phyloP scores from a whole-genome alignment of 2,888 invertebrate genomes.

The Lacanobia oleracea region DNA sequence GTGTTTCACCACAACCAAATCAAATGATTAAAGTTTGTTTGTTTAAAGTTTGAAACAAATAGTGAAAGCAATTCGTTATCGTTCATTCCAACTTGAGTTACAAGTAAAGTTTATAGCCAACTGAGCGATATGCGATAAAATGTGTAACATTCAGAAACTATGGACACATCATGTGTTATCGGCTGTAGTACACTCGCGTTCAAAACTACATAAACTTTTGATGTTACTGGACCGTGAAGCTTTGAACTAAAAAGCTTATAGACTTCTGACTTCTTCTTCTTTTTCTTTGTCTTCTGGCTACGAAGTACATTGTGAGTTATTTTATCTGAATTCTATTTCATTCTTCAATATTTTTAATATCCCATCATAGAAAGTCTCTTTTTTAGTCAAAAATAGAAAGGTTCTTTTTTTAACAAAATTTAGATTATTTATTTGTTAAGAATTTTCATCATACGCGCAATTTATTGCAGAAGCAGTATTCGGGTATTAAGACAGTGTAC shows the following conservation, averaged over 20 bases:
- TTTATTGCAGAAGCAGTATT: no score
- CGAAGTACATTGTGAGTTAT: background rate
- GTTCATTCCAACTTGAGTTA: background rate
- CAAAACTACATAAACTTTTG: slow-evolving; percentile 38
- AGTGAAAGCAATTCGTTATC: background rate
- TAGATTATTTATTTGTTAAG: no score
- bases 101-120: background rate
- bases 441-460: no score
- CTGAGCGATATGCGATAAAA: background rate
- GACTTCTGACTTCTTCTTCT: background rate
- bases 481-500: no score
- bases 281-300: no score
- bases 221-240: slow-evolving; percentile 24
- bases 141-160: slow-evolving; percentile 6
- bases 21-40: no score
- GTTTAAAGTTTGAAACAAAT: background rate
- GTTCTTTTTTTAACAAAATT: no score
- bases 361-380: no score
- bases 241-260: slow-evolving; percentile 14
- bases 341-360: no score
- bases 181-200: slow-evolving; percentile 20
- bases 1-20: no score
- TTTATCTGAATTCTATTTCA: background rate
- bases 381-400: no score
- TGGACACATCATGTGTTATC: slow-evolving; percentile 36